phyloP scores from a whole-genome alignment of 2,797 vertebrate genomes.

The Anabas testudineus region DNA sequence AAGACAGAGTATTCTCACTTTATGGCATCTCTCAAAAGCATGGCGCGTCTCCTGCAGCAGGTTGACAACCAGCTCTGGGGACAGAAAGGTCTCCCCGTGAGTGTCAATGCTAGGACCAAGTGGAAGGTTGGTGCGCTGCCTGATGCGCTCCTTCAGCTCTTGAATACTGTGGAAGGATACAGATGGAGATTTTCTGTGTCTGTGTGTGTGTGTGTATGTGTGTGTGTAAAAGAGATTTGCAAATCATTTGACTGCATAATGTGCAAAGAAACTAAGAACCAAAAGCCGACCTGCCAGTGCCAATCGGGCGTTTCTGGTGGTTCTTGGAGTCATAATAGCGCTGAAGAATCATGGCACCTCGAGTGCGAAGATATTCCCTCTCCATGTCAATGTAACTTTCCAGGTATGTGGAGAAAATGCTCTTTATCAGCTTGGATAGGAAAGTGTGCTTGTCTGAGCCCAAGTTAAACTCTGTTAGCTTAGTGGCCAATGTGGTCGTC shows the following conservation, averaged over 20 bases:
- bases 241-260: neutral
- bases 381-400: constrained; percentile 99
- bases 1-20: constrained; percentile 78
- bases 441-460: constrained; percentile 99
- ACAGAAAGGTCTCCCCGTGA: constrained; percentile 97
- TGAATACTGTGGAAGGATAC: constrained; percentile 88
- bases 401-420: constrained; percentile 97
- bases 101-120: constrained; percentile 97
- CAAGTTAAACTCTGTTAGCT: constrained; percentile 97
- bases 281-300: constrained; percentile 91
- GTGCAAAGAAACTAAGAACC: neutral
- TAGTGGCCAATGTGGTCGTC: constrained; percentile 93
- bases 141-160: constrained; percentile 96
- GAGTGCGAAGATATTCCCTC: constrained; percentile 93
- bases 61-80: constrained; percentile 98
- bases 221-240: neutral
- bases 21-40: constrained; percentile 98
- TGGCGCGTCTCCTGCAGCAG: constrained; percentile 98
- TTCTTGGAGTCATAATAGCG: constrained; percentile 99
- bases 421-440: constrained; percentile 98
- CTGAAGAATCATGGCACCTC: constrained; percentile 94
- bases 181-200: constrained; percentile 34
- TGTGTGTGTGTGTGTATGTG: no score
- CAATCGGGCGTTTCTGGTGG: constrained; percentile 96
- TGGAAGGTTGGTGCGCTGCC: constrained; percentile 94